Base-by-base conservation (phyloP, 2,113 vertebrate species). In the Nothoprocta pentlandii region DNA sequence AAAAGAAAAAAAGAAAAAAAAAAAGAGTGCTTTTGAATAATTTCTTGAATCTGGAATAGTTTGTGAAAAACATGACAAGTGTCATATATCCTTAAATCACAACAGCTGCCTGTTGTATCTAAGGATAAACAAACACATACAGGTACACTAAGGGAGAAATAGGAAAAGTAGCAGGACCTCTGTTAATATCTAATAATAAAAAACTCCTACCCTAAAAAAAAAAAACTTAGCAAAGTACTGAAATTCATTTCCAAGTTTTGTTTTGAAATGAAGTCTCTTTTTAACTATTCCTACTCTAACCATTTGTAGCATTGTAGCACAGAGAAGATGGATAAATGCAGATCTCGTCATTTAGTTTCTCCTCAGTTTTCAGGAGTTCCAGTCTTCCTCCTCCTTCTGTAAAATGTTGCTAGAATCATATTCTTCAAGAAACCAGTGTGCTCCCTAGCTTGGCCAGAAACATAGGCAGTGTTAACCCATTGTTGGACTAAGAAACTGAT, bases 381-480 rank as follows among this genome's bases (percentile, higher is more conserved):
- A 62, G 16, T 73, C 6, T 53, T 68, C 6, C 12, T 54, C 36
- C 11, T 25, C 12, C 14, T 85, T 67, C 39, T 71, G 36, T 59
- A 74, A 64, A 91, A 85, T 2, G 2, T 3, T 58, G 26, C 41
- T 90, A 7, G 44, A 82, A 25, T 63, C 1, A 5, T 28, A 34
- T 82, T 86, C 63, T 79, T 84, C 36, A 92, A 94, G 36, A 21
- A 86, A 4, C 3, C 15, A 28, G 3, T 66, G 41, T 53, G 46
- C 80, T 92, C 69, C 21, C 44, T 69, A 93, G 46, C 69, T 75
- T 82, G 83, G 94, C 66, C 36, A 92, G 91, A 66, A 92, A 89
- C 54, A 94, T 7, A 87, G 61, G 62, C 70, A 91, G 64, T 73
- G 77, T 82, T 96, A 84, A 92, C 82, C 67, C 92, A 93, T 89